Base-by-base conservation (phyloP, 2,113 vertebrate species). In the Centrocercus urophasianus region DNA sequence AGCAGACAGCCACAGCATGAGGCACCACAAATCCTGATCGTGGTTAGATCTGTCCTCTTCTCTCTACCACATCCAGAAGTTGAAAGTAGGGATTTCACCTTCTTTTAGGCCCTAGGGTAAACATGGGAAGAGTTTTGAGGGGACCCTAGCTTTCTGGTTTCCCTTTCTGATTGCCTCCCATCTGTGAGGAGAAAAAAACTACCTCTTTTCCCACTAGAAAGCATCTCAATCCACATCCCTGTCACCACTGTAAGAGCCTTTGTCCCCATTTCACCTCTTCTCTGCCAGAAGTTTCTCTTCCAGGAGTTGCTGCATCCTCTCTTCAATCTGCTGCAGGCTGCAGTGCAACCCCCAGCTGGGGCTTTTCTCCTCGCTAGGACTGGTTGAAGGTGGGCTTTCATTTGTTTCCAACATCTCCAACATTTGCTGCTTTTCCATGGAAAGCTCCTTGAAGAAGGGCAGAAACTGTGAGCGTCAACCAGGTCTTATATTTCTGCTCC, bases 211-310 rank as follows among this genome's bases (percentile, higher is more conserved):
- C 98, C 15, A 98, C 97, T 1, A 98, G 97, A 83, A 98, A 83
- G 8, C 98, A 97, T 93, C 98, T 99, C 96, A 11, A 36, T 38
- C 21, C 27, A 25, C 34, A 64, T n/a, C 28, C 45, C 66, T 42
- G 17, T 20, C 34, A 52, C 6, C 13, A n/a, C 30, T 1, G 4
- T 16, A 50, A 75, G 18, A 72, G 16, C 15, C 25, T 10, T 67
- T 78, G 34, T 8, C 30, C 60, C 32, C 60, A 54, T 11, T 97
- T 98, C 88, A 99, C 99, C 98, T 98, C 67, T 98, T 98, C 24
- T 99, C 98, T 3, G 99, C 98, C 89, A 98, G 96, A 28, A 98
- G 98, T 95, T 99, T 99, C 97, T 99, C 99, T 61, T 96, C 95
- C 92, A 99, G 95, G 83, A 99, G 98, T 70, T 98, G 94, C 95